Evolutionary conservation across 2,113 vertebrate species (phyloP), one percentile per base, ranked within the genome.

Genomic region (Brienomyrus brachyistius): DNA sequence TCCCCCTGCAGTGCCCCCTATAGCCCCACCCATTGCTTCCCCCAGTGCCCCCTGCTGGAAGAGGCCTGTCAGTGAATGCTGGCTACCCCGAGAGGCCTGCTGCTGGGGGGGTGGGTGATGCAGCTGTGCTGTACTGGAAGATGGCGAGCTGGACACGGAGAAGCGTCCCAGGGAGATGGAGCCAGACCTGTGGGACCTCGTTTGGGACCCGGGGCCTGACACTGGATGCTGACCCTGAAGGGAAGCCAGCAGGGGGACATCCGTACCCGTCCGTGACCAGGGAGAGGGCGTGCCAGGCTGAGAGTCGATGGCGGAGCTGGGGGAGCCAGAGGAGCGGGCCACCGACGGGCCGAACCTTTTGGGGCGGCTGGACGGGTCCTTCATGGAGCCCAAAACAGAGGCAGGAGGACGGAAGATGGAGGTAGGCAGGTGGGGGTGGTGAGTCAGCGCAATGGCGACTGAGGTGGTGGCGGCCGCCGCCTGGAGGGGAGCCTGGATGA

Each of bases 401-500:
- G 96, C 92, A 0, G 97, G 95, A 0, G 97, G 96, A 23, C 97
- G 97, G 94, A 98, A 97, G 90, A 98, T 96, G 90, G 97, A 95
- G 0, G 97, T 95, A 0, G 97, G 97, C 89, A 99, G 94, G 84
- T 97, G 97, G 0, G 98, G 95, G 93, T 98, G 98, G 92, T 98
- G 98, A 9, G 98, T 97, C 50, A 99, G 96, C 7, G 98, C 98
- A 43, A 99, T 97, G 74, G 98, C 98, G 27, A 99, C 97, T 0
- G 98, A 98, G 0, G 98, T 99, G 92, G 98, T 99, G 90, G 98
- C 97, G 0, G 98, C 98, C 0, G 98, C 98, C 0, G 98, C 97
- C 94, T 98, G 98, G 89, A 99, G 94, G 0, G 98, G 98, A 0
- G 97, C 98, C 94, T 98, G 98, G 91, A 99, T 96, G 88, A 99